Base-by-base conservation (phyloP, 2,797 vertebrate species). In the Moxostoma hubbsi region DNA sequence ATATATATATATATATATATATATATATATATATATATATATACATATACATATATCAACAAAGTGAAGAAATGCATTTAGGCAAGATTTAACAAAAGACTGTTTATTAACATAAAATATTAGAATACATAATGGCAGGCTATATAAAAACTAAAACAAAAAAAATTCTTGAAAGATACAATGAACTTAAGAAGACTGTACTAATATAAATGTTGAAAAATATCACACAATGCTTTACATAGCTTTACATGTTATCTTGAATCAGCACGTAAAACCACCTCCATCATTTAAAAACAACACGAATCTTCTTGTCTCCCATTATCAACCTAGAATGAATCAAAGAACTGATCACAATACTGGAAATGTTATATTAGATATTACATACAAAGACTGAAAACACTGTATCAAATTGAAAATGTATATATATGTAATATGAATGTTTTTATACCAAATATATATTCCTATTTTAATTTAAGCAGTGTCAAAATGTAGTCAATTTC, bases 271-370 rank as follows among this genome's bases (percentile, higher is more conserved):
- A 5, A 73, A 9, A 43, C 43, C n/a, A 0, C 79, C 18, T 18
- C 10, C 18, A 50, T 92, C 71, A 92, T 80, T 91, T 93, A 16
- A 93, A 82, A 67, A 91, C 0, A 71, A 93, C 9, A 4, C 91
- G 87, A 5, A 83, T 91, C 77, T 86, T 91, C 72, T 82, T 82
- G 79, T 94, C 93, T 18, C 93, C 93, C 8, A 94, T 72, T 74
- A 93, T 5, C 78, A 93, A 69, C 85, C 93, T 94, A 86, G 7
- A 75, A 83, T 1, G 6, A 65, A 50, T 36, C 73, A 77, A 13
- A 81, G 6, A 84, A 61, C 0, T 83, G 0, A 62, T 12, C 16
- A 61, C 11, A 45, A 50, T 9, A 54, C 24, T 51, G 2, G 9
- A 24, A 13, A 51, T 10, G 24, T 63, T 13, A n/a, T 5, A 63